Conservation (phyloP, 1,140 invertebrate species). For the Diploscapter pachys region DNA sequence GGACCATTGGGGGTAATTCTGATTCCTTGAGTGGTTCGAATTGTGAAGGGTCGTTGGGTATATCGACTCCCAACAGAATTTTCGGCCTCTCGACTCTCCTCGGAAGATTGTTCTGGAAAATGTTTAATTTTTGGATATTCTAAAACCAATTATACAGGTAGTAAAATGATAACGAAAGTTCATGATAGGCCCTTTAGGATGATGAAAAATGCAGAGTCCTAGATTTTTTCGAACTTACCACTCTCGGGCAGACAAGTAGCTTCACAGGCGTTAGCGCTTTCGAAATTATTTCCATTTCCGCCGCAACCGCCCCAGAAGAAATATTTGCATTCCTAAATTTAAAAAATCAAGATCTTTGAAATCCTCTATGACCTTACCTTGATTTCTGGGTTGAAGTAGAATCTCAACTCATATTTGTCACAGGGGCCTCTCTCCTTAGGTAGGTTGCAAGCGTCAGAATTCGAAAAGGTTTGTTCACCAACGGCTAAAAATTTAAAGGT, state of each 20-base stretch:
- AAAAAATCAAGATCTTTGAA: not conserved
- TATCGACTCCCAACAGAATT: no score
- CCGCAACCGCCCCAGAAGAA: conserved; percentile 79
- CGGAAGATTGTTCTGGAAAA: no score
- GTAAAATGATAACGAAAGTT: no score
- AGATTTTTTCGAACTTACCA: no score
- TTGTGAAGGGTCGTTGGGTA: no score
- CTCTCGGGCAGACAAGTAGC: conserved; percentile 67
- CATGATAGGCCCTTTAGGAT: no score
- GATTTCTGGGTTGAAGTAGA: conserved; percentile 53
- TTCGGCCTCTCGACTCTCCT: no score
- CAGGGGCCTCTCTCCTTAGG: conserved; percentile 58
- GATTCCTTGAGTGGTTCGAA: conserved; percentile 23
- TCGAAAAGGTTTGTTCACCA: conserved; percentile 10
- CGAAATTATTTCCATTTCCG: conserved; percentile 78
- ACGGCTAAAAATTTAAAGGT: not conserved
- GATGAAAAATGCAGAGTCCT: no score
- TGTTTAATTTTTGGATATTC: no score
- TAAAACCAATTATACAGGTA: no score
- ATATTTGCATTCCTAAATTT: conserved; percentile 66
- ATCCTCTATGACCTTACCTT: conserved; percentile 48
- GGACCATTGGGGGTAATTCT: conserved; percentile 21
- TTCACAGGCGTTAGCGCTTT: conserved; percentile 77
- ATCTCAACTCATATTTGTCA: conserved; percentile 55
- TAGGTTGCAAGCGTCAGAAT: conserved; percentile 37